A percentile compares a stretch with the other conserved stretches of the same genome.
Evolutionary conservation across 2,888 invertebrate species (phyloP).

Genomic region (Euplagia quadripunctaria): DNA sequence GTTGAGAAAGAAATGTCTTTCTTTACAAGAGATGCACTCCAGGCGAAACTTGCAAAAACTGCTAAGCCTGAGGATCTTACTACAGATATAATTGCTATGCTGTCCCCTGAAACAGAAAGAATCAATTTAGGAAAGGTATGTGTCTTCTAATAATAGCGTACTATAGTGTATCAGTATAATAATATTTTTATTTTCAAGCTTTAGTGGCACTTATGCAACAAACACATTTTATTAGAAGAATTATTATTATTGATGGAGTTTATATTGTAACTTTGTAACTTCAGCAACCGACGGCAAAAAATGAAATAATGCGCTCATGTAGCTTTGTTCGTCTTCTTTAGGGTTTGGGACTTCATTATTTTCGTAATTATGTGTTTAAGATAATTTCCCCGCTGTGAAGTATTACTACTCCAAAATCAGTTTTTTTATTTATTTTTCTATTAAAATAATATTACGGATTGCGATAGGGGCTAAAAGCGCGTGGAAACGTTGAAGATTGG

Average conservation of each 20-base stretch:
- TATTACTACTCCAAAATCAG: too few species aligned
- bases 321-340: too few species aligned
- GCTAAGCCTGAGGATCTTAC: slow-evolving; percentile 87
- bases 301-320: too few species aligned
- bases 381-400: too few species aligned
- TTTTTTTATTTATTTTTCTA: not conserved
- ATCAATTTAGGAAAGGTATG: slow-evolving; percentile 91
- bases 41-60: slow-evolving; percentile 75
- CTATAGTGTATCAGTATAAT: not conserved
- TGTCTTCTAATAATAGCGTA: not conserved
- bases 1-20: slow-evolving; percentile 82
- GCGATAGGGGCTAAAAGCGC: slow-evolving; percentile 91
- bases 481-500: slow-evolving; percentile 98
- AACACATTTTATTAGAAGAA: too few species aligned
- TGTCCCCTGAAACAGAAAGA: slow-evolving; percentile 95
- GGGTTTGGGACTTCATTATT: too few species aligned
- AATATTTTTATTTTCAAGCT: too few species aligned
- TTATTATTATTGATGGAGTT: too few species aligned
- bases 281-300: too few species aligned
- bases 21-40: slow-evolving; percentile 73
- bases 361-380: too few species aligned
- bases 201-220: too few species aligned
- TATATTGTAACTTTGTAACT: too few species aligned
- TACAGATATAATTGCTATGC: slow-evolving; percentile 95
- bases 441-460: not conserved